Evolutionary conservation across 2,113 vertebrate species (phyloP).

Genomic region (Eonycteris spelaea): DNA sequence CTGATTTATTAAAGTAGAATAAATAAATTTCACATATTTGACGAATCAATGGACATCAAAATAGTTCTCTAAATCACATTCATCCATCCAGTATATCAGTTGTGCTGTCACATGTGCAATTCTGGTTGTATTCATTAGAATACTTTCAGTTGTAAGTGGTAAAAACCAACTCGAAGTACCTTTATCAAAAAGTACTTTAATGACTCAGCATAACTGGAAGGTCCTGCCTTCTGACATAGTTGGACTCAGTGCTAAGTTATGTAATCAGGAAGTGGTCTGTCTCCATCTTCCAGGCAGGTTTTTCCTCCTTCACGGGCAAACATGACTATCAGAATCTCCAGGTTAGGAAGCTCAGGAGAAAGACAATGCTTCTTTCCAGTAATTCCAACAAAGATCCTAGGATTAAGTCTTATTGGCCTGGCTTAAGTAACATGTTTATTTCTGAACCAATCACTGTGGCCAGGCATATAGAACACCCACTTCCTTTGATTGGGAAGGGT

Average conservation of each 20-base stretch:
- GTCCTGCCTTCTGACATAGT: background rate
- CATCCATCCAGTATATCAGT: background rate
- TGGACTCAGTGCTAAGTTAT: background rate
- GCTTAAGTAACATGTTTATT: background rate
- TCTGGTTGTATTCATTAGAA: background rate
- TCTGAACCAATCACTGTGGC: background rate
- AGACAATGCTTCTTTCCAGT: background rate
- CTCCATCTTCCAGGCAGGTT: background rate
- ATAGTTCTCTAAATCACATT: background rate
- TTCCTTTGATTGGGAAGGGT: background rate
- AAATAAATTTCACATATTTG: background rate
- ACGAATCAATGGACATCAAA: background rate
- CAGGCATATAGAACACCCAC: background rate
- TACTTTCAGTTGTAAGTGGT: constrained; percentile 5
- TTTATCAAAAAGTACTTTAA: background rate
- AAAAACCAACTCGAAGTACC: background rate
- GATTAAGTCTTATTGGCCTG: background rate
- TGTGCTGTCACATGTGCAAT: background rate
- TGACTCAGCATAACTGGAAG: background rate
- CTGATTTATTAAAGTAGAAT: background rate
- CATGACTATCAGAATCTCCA: background rate
- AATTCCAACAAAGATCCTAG: background rate
- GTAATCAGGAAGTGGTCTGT: background rate
- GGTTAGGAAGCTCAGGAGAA: background rate
- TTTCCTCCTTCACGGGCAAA: background rate